Evolutionary conservation across 2,797 vertebrate genomes (phyloP), one percentile per base, ranked within the genome.

Genomic region (Acomys russatus): DNA sequence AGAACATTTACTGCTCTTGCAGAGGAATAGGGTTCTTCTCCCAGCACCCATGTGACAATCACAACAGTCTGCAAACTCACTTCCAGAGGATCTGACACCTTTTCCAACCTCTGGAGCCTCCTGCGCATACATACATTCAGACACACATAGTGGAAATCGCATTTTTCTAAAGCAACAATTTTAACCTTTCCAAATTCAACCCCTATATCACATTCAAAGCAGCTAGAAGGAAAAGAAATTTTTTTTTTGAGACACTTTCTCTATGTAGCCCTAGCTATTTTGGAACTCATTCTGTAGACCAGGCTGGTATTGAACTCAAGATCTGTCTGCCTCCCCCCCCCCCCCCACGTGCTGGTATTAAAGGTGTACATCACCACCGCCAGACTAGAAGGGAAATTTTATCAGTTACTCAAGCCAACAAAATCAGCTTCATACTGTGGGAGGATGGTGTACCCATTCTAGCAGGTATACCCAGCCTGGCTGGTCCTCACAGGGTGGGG

Each of bases 141-240:
- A 68, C 30, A 85, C 25, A 64, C 63, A 51, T n/a, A 49, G 51
- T 68, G 3, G 20, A 68, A 68, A 85, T 23, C 23, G 64, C 12
- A 51, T 23, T n/a, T 51, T 15, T 84, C 25, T 49, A 84, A 85
- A 85, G 68, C 15, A 73, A 77, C 35, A 17, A 7, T 33, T 44
- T 71, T 51, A 54, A 66, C n/a, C 23, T 49, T 88, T 88, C 92
- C 82, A 59, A 78, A 54, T 38, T 84, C 93, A 83, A 54, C 28
- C 6, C 38, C 79, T 54, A 71, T 35, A 30, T 66, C n/a, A 64
- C 20, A 22, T 92, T 94, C 89, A 74, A 25, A 86, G 38, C 25
- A 76, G 56, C 61, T 82, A 10, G 38, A 61, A 66, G 80, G 44
- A 76, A 3, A 35, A 71, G 35, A 9, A 70, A n/a, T 2, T 6